A percentile compares a stretch with the other conserved stretches of the same genome.
These are phyloP conservation scores for Mythimna impura DNA, from an alignment of 2,888 invertebrate genomes.

Conservation along the genomic window DNA sequence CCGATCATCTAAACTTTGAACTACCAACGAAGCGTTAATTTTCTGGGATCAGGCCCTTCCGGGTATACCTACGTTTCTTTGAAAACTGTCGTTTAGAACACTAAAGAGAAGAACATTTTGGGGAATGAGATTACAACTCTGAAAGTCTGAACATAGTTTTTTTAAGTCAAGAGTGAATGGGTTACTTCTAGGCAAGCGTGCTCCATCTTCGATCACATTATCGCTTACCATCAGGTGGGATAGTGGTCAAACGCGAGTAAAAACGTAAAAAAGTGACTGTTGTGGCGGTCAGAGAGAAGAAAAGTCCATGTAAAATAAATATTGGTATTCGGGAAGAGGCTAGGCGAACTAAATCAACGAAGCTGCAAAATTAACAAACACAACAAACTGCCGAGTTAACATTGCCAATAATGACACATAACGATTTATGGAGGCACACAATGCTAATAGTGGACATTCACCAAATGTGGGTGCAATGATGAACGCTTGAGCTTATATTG, in stretches of 20 bases:
- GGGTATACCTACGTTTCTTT: constrained; percentile 2
- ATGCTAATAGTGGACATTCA: constrained; percentile 16
- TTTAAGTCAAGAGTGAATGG: no score
- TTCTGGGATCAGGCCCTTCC: constrained; percentile 7
- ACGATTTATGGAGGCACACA: constrained; percentile 7
- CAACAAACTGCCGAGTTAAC: neutral
- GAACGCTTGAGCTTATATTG: constrained; percentile 1
- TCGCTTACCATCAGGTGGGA: no score
- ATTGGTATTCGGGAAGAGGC: neutral
- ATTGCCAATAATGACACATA: constrained; percentile 1
- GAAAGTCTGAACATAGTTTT: neutral
- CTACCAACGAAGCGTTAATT: neutral
- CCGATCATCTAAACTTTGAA: constrained; percentile 4
- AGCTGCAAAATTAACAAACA: neutral
- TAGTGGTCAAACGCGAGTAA: no score
- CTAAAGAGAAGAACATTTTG: neutral
- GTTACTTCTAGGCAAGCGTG: no score
- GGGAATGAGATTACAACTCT: neutral
- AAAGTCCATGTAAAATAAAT: neutral
- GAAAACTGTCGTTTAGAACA: neutral
- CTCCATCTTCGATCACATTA: no score
- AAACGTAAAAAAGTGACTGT: neutral
- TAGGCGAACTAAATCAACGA: neutral
- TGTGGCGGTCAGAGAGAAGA: neutral
- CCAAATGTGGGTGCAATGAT: constrained; percentile 4